Evolutionary conservation across 2,113 vertebrate genomes (phyloP).

Genomic region (Forbesichthys papilliferus): DNA sequence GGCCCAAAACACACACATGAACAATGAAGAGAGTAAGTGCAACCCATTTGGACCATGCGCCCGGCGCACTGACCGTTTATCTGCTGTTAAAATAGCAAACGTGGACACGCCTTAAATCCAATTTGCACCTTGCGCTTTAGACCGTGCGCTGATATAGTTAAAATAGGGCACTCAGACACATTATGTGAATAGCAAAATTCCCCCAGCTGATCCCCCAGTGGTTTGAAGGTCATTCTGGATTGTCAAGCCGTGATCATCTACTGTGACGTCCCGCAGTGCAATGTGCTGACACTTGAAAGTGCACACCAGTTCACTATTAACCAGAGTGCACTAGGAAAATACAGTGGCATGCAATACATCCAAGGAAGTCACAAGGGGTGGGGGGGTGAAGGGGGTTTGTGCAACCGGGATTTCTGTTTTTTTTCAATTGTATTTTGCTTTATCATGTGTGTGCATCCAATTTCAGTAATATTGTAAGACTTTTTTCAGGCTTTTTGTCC

Average conservation of each 20-base stretch:
- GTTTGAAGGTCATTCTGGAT: constrained; percentile 18
- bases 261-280: constrained; percentile 25
- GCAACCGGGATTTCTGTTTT: neutral
- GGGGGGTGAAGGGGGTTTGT: neutral
- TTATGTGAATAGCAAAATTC: constrained; percentile 18
- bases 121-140: too few relatives aligned
- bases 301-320: constrained; percentile 17
- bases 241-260: constrained; percentile 25
- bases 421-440: too few relatives aligned
- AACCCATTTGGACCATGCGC: too few relatives aligned
- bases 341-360: neutral
- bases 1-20: too few relatives aligned
- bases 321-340: constrained; percentile 21
- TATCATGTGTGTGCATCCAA: too few relatives aligned
- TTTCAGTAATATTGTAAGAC: too few relatives aligned
- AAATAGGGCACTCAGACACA: neutral
- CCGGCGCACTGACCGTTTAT: too few relatives aligned
- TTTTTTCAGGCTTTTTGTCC: too few relatives aligned
- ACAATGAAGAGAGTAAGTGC: too few relatives aligned
- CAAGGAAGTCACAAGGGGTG: neutral
- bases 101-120: too few relatives aligned
- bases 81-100: too few relatives aligned
- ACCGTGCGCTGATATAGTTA: too few relatives aligned
- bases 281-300: constrained; percentile 41
- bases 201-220: constrained; percentile 18